phyloP scores from a whole-genome alignment of 2,797 vertebrate species.

The Falco biarmicus region DNA sequence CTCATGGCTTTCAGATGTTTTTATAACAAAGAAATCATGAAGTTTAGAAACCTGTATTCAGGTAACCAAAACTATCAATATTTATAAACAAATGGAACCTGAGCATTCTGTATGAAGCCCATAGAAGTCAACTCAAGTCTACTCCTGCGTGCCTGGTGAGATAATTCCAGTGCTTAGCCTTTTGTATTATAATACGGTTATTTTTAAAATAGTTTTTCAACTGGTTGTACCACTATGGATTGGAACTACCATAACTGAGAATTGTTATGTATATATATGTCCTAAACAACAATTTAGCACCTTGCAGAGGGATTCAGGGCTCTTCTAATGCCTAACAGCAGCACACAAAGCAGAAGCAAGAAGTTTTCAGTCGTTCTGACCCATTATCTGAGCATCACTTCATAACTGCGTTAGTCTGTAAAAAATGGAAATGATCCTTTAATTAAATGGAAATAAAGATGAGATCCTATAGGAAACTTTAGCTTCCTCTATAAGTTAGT shows the following conservation, averaged over 20 bases:
- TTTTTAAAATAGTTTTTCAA: background rate
- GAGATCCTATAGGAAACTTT: background rate
- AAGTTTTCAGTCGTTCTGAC: background rate
- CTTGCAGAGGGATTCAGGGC: background rate
- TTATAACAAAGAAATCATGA: background rate
- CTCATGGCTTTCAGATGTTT: background rate
- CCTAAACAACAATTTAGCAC: background rate
- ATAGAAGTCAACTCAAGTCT: background rate
- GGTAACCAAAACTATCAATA: background rate
- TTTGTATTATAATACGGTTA: background rate
- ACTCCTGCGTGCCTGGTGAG: background rate
- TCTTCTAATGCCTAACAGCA: background rate
- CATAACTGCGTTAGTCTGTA: background rate
- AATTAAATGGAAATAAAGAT: background rate
- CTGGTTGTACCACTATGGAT: background rate
- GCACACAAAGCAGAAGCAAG: background rate
- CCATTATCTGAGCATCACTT: background rate
- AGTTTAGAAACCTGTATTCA: background rate
- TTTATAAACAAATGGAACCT: background rate
- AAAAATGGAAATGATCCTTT: background rate
- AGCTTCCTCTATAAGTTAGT: background rate
- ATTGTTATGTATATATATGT: background rate
- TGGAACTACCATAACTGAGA: background rate
- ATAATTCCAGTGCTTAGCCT: background rate
- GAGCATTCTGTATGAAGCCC: background rate